Percentiles rank a stretch among this genome's conserved stretches.
Conservation (phyloP, 2,113 vertebrate species). For the Orycteropus afer region DNA sequence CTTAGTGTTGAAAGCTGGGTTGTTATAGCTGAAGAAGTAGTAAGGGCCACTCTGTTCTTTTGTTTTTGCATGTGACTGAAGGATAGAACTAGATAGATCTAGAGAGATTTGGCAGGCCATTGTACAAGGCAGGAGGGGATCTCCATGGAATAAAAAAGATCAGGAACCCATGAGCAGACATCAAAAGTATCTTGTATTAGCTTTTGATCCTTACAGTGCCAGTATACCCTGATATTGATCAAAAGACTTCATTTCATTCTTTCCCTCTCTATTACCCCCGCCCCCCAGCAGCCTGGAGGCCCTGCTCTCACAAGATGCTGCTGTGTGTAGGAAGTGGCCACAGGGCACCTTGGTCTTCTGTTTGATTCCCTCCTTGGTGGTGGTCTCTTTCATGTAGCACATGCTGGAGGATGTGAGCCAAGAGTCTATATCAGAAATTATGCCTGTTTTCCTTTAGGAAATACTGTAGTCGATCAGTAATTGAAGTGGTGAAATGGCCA, state of each 20-base stretch:
- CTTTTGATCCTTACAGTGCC: neutral
- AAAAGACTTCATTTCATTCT: neutral
- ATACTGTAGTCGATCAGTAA: neutral
- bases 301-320: neutral
- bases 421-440: neutral
- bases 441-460: neutral
- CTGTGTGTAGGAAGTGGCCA: neutral
- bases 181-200: neutral
- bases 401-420: neutral
- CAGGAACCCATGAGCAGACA: neutral
- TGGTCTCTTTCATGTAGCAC: slow-evolving; percentile 38
- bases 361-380: neutral
- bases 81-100: neutral
- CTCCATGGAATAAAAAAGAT: neutral
- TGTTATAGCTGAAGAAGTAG: neutral
- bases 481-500: neutral
- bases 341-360: accelerated
- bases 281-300: neutral
- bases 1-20: neutral
- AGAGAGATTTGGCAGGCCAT: neutral
- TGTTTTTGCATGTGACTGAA: neutral
- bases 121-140: neutral
- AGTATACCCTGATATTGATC: neutral
- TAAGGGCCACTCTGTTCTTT: neutral
- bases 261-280: neutral